Evolutionary conservation across 2,797 vertebrate species (phyloP), one percentile per base, ranked within the genome.

Genomic region (Falco peregrinus): DNA sequence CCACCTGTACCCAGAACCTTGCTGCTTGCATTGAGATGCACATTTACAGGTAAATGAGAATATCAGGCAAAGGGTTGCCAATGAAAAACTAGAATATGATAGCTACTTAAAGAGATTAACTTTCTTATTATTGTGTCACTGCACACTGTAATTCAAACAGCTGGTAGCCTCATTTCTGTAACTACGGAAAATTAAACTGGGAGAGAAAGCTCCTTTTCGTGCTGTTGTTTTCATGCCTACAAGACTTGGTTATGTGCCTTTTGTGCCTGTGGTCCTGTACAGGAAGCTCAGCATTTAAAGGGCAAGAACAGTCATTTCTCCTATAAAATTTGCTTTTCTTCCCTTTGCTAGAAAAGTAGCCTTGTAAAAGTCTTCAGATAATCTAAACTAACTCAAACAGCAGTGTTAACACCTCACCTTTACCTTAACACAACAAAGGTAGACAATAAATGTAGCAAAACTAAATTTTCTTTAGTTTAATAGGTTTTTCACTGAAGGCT

Each of bases 21-120:
- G 54, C 77, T 17, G 8, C 73, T 48, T 41, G 25, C 64, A 63
- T 87, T 78, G 54, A 50, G 33, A 82, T 75, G 77, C 63, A 78
- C 29, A 92, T 96, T 89, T 94, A 79, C 81, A 93, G 77, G 89
- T 75, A 94, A 89, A 89, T 15, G 60, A 29, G 51, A 84, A 71
- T 37, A 73, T 18, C 39, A 77, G 69, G 84, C 78, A 71, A 85
- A 53, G 19, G 92, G 33, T 26, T 93, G 71, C 81, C 76, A 88
- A 5, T 15, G 31, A 25, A 87, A 87, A 69, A 69, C 24, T 10
- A 82, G 87, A 89, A 92, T 79, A 95, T 86, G 92, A 94, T 82
- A 95, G 78, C 88, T 96, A 69, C 88, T 97, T 93, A 89, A 88
- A 93, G 88, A 93, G 73, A 97, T 97, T 88, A 95, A 73, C 71